A percentile compares a stretch with the other conserved stretches of the same genome.
Conservation (phyloP, 2,797 vertebrate species). For the Hipposideros larvatus region DNA sequence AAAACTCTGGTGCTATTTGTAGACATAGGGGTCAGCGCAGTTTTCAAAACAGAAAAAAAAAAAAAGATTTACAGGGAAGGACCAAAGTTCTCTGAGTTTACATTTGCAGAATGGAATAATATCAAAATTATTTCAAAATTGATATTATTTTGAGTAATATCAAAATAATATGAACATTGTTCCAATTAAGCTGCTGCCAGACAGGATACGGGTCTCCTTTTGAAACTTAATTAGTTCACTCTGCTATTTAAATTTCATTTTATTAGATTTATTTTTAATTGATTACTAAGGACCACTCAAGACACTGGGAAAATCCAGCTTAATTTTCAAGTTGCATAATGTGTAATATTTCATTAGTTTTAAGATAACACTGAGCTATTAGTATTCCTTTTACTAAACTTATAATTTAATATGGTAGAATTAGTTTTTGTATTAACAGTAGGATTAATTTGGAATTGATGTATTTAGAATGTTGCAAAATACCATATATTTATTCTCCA, state of each 20-base stretch:
- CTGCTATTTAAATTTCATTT: conserved; percentile 69
- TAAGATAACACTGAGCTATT: conserved; percentile 64
- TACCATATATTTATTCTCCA: conserved; percentile 11
- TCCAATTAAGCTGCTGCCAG: conserved; percentile 3
- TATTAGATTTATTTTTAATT: conserved; percentile 76
- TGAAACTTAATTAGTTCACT: conserved; percentile 65
- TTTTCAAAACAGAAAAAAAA: conserved; percentile 34
- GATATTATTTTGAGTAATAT: not conserved
- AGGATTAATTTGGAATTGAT: conserved; percentile 68
- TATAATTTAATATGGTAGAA: conserved; percentile 36
- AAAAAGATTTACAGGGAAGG: not conserved
- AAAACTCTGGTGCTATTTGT: not conserved
- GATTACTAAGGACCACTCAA: conserved; percentile 70
- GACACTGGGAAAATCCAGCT: not conserved
- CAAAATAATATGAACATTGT: conserved; percentile 1
- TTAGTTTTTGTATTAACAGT: conserved; percentile 55
- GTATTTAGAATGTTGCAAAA: conserved; percentile 54
- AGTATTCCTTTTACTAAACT: conserved; percentile 62
- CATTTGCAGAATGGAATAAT: conserved; percentile 7
- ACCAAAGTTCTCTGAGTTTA: not conserved
- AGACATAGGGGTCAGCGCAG: not conserved
- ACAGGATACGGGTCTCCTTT: not conserved
- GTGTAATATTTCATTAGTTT: conserved; percentile 71
- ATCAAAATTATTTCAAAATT: not conserved
- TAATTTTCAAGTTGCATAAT: conserved; percentile 71